Conservation (phyloP, 2,113 vertebrate genomes). For the Heterotis niloticus region DNA sequence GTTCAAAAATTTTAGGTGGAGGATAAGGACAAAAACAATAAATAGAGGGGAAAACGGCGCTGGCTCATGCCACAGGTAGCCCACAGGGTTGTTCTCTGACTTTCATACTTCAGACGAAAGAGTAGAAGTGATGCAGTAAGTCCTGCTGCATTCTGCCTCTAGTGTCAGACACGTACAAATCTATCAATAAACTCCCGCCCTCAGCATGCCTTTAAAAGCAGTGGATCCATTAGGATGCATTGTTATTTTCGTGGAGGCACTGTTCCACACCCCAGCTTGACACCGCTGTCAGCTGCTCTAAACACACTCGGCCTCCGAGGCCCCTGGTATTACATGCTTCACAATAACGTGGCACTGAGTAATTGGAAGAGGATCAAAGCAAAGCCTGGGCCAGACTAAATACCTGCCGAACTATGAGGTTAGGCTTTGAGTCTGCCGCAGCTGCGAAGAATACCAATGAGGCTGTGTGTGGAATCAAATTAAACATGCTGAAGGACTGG, state of each 20-base stretch:
- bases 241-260: slow-evolving; percentile 16
- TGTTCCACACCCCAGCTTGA: slow-evolving; percentile 32
- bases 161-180: not conserved
- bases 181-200: not conserved
- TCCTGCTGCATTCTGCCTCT: not conserved
- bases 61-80: not conserved
- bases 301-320: slow-evolving; percentile 38
- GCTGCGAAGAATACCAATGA: slow-evolving; percentile 32
- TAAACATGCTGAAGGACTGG: not conserved
- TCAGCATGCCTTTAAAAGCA: slow-evolving; percentile 22
- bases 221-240: slow-evolving; percentile 8
- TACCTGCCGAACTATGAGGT: slow-evolving; percentile 43
- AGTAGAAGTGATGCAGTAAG: not conserved
- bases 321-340: slow-evolving; percentile 41
- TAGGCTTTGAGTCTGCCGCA: slow-evolving; percentile 34
- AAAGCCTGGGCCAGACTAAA: slow-evolving; percentile 55
- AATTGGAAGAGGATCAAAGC: slow-evolving; percentile 61
- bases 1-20: not conserved
- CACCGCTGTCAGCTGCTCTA: slow-evolving; percentile 34
- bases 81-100: not conserved
- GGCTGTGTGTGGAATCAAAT: slow-evolving; percentile 4
- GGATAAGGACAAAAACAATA: not conserved
- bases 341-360: slow-evolving; percentile 47
- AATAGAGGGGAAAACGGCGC: not conserved
- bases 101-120: not conserved